phyloP scores from a whole-genome alignment of 2,113 vertebrate genomes.

The Calidris pygmaea region DNA sequence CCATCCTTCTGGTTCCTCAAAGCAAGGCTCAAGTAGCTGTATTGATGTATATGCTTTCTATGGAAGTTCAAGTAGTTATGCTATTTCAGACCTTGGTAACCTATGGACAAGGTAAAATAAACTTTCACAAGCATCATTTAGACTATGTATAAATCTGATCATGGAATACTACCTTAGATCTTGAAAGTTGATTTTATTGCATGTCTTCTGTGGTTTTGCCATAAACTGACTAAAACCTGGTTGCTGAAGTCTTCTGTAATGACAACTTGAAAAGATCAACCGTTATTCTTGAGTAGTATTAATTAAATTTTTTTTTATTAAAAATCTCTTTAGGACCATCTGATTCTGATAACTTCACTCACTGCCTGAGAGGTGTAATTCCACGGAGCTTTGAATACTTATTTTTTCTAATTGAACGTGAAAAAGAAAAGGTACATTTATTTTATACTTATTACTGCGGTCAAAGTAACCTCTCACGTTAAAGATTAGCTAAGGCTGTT shows the following conservation, averaged over 20 bases:
- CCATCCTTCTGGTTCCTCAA: neutral
- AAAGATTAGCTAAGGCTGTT: neutral
- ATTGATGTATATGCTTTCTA: neutral
- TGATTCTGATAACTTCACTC: constrained; percentile 91
- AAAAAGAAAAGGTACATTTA: constrained; percentile 87
- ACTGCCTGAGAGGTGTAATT: constrained; percentile 91
- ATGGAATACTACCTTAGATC: neutral
- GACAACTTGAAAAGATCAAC: neutral
- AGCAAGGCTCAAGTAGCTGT: neutral
- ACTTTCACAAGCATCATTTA: neutral
- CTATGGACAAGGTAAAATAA: neutral
- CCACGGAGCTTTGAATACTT: constrained; percentile 96
- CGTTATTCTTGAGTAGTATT: neutral
- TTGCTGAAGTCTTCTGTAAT: neutral
- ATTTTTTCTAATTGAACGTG: constrained; percentile 93
- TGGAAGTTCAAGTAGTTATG: neutral
- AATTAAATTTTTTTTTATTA: neutral
- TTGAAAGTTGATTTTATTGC: neutral
- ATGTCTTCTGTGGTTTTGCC: neutral
- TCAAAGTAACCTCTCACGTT: neutral
- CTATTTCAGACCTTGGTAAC: neutral
- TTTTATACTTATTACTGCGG: neutral
- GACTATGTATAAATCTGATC: neutral
- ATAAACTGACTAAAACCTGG: neutral
- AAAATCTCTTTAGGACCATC: constrained; percentile 83